Evolutionary conservation across 2,113 vertebrate species (phyloP).

Genomic region (Danio rerio): GRCz12tu NC_133177.1:52075001-52075500

Average conservation of each 20-base stretch:
- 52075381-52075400: neutral
- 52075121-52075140: neutral
- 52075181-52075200: neutral
- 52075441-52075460: too few relatives aligned
- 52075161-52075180: too few relatives aligned
- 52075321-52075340: conserved; percentile 30
- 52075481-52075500: too few relatives aligned
- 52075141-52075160: too few relatives aligned
- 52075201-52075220: neutral
- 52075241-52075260: conserved; percentile 22
- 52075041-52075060: neutral
- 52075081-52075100: neutral
- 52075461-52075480: too few relatives aligned
- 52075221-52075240: conserved; percentile 30
- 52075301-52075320: neutral
- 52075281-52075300: conserved; percentile 19
- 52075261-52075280: conserved; percentile 1
- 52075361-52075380: conserved; percentile 5
- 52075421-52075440: too few relatives aligned
- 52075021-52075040: conserved; percentile 7
- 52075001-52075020: neutral
- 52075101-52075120: neutral
- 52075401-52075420: neutral
- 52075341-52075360: neutral
- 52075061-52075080: neutral